A percentile compares a stretch with the other conserved stretches of the same genome.
Conservation (phyloP, 2,888 invertebrate genomes). For the Caprella mutica region DNA sequence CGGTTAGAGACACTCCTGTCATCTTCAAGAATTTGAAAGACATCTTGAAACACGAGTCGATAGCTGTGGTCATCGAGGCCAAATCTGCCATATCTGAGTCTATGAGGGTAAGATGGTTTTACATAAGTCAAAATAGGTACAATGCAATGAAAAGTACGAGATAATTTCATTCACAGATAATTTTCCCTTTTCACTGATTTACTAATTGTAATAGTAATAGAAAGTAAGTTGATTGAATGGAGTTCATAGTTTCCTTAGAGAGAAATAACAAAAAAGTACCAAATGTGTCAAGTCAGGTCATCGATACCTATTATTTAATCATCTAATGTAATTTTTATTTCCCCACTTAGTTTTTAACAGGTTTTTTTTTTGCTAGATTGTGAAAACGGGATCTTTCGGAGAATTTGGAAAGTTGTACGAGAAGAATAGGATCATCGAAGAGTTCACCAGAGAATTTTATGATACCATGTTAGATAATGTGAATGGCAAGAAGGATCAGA, state of each 20-base stretch:
- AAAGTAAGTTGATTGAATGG: too few species aligned
- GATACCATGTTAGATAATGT: not conserved
- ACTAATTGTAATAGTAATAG: too few species aligned
- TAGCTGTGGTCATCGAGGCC: conserved; percentile 4
- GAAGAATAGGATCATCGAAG: not conserved
- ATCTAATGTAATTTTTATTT: too few species aligned
- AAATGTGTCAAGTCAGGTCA: too few species aligned
- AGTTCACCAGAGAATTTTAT: not conserved
- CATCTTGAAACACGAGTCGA: conserved; percentile 8
- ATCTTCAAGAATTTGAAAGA: conserved; percentile 11
- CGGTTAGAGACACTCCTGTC: conserved; percentile 17
- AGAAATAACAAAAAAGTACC: too few species aligned
- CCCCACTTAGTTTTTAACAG: too few species aligned
- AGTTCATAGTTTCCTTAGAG: too few species aligned
- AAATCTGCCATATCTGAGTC: conserved; percentile 10
- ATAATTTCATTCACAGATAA: too few species aligned
- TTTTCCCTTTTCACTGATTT: too few species aligned
- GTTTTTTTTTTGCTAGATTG: too few species aligned
- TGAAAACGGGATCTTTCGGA: not conserved
- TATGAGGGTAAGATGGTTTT: too few species aligned
- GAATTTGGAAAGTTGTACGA: conserved; percentile 3
- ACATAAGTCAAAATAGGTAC: not conserved
- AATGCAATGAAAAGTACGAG: not conserved
- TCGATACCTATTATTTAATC: too few species aligned
- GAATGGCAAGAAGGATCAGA: not conserved